Evolutionary conservation across 2,113 vertebrate species (phyloP).

Genomic region (Carassius carassius): DNA sequence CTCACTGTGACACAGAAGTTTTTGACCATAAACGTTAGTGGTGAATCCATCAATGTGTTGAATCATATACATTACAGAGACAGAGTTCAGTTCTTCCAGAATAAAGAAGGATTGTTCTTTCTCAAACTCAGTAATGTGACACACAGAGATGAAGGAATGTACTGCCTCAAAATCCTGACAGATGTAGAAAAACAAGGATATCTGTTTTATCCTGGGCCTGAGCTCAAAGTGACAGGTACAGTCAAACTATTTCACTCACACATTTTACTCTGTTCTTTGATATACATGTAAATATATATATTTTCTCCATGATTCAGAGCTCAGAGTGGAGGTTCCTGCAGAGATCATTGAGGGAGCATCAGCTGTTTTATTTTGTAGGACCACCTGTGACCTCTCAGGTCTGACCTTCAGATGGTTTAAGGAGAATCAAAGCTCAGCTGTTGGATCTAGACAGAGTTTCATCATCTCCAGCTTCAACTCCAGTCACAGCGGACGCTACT

Average conservation of each 20-base stretch:
- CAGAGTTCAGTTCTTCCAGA: too few relatives aligned
- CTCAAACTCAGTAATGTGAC: too few relatives aligned
- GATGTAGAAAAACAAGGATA: not conserved
- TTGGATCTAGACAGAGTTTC: conserved; percentile 44
- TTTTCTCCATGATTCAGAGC: not conserved
- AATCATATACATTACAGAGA: too few relatives aligned
- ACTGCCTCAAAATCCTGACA: not conserved
- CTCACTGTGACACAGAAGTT: too few relatives aligned
- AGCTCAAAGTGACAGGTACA: conserved; percentile 5
- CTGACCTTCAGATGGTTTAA: conserved; percentile 28
- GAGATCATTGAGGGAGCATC: conserved; percentile 7
- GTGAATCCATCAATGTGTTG: too few relatives aligned
- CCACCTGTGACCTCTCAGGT: not conserved
- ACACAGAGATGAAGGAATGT: not conserved
- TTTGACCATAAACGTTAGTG: too few relatives aligned
- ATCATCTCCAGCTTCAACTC: conserved; percentile 15
- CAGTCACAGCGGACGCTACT: conserved; percentile 35
- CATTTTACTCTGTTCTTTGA: not conserved
- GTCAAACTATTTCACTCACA: not conserved
- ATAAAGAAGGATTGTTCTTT: too few relatives aligned
- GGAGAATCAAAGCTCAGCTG: not conserved
- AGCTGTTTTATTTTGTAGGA: not conserved
- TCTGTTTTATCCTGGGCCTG: not conserved
- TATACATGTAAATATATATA: not conserved
- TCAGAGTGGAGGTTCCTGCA: conserved; percentile 14